phyloP scores from a whole-genome alignment of 2,113 vertebrate species.

The Pan troglodytes region DNA sequence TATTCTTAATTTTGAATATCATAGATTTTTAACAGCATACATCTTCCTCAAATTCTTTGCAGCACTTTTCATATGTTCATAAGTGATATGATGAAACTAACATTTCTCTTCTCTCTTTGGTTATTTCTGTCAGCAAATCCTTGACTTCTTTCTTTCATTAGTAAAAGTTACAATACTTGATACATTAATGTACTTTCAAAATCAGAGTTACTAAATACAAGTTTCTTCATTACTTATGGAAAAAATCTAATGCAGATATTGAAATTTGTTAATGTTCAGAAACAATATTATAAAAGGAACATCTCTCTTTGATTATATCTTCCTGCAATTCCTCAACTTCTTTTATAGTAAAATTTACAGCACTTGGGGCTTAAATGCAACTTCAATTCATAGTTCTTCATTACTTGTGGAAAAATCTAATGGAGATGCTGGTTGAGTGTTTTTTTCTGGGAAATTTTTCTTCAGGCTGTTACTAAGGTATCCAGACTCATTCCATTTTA shows the following conservation, averaged over 20 bases:
- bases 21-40: background rate
- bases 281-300: background rate
- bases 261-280: background rate
- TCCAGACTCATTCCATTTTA: background rate
- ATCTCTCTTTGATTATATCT: background rate
- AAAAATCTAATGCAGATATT: background rate
- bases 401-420: background rate
- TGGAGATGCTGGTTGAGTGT: background rate
- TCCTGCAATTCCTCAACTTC: background rate
- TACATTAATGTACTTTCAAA: background rate
- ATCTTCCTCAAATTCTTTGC: background rate
- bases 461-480: background rate
- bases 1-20: background rate
- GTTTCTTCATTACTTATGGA: background rate
- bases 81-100: background rate
- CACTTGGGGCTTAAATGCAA: background rate
- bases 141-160: background rate
- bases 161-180: background rate
- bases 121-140: background rate
- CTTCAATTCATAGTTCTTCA: background rate
- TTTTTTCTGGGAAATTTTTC: background rate
- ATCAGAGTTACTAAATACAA: background rate
- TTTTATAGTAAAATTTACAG: background rate
- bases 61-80: background rate
- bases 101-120: background rate